Base-by-base conservation (phyloP, 92 coral and sea anemone species). In the Epizoanthus rinbou region DNA sequence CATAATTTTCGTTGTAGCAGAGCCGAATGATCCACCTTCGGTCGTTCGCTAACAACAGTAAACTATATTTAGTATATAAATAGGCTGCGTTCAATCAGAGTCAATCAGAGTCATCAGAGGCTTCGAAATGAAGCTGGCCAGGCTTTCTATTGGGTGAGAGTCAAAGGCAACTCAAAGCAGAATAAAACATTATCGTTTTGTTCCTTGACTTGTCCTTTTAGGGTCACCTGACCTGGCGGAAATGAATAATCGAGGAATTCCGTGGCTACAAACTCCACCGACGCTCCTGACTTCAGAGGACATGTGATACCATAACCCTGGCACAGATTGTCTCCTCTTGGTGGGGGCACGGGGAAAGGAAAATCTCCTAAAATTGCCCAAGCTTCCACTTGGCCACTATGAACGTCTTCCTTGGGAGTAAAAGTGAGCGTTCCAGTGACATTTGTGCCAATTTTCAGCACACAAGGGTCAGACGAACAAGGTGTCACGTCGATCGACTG, bases 81-180 rank as follows among this genome's bases (percentile, higher is more conserved):
- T 47, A 3, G 7, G 8, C 13, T 47, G 3, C 2, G 15, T 47
- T 1, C 31, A 37, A 6, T 37, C 43, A 37, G 43, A 4, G 39
- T 45, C 52, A 6, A 45, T 8, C 52, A 45, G 14, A 9, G 54
- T 1, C 0, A 8, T 10, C 15, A 9, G 43, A 37, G 5, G 43
- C 43, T 63, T 14, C 33, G 13, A 7, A 64, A 64, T 24, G 39
- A 64, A 64, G 69, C 69, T 64, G 25, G 6, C 9, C 28, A 8
- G 72, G 3, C 6, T 41, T 28, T 33, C 72, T 74, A 74, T 63
- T 54, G 47, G 19, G 43, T 15, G 43, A 74, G 45, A 53, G 50
- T 74, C 43, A 74, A 31, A 1, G 80, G 80, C 3, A 74, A 45
- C 63, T 74, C 80, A 74, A 74, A 74, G 64, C 80, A 74, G 80